phyloP scores from a whole-genome alignment of 2,888 invertebrate genomes.

The Melinopterus prodromus region DNA sequence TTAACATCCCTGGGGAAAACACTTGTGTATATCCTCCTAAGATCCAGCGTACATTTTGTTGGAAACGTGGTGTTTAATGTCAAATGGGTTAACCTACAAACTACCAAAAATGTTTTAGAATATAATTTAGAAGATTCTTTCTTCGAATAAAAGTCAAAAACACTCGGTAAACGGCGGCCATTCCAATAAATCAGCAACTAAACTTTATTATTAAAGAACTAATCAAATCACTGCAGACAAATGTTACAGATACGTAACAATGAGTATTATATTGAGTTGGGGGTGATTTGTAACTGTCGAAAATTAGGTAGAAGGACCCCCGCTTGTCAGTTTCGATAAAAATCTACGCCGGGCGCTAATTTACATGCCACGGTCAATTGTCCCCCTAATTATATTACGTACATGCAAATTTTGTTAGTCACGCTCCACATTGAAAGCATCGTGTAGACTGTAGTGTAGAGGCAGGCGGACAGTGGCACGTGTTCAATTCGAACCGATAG shows the following conservation, averaged over 20 bases:
- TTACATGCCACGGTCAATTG: not conserved
- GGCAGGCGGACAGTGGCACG: not conserved
- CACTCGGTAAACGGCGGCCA: too few relatives aligned
- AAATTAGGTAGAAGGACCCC: not conserved
- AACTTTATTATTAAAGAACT: too few relatives aligned
- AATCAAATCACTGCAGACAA: too few relatives aligned
- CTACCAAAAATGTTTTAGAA: too few relatives aligned
- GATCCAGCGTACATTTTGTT: too few relatives aligned
- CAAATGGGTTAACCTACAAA: too few relatives aligned
- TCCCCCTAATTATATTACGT: not conserved
- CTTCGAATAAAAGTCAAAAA: too few relatives aligned
- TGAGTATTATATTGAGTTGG: not conserved
- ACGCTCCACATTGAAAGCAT: not conserved
- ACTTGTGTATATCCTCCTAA: too few relatives aligned
- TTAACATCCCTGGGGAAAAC: too few relatives aligned
- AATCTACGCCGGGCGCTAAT: not conserved
- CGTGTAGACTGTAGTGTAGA: not conserved
- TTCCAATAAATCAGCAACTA: too few relatives aligned
- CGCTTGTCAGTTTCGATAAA: not conserved
- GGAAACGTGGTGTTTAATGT: too few relatives aligned
- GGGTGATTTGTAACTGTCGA: not conserved
- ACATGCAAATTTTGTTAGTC: not conserved
- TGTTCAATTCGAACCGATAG: not conserved
- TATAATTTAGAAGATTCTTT: too few relatives aligned
- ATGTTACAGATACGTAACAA: not conserved